Evolutionary conservation across 92 coral and sea anemone species (phyloP).

Genomic region (Umimayanthus chanpuru): DNA sequence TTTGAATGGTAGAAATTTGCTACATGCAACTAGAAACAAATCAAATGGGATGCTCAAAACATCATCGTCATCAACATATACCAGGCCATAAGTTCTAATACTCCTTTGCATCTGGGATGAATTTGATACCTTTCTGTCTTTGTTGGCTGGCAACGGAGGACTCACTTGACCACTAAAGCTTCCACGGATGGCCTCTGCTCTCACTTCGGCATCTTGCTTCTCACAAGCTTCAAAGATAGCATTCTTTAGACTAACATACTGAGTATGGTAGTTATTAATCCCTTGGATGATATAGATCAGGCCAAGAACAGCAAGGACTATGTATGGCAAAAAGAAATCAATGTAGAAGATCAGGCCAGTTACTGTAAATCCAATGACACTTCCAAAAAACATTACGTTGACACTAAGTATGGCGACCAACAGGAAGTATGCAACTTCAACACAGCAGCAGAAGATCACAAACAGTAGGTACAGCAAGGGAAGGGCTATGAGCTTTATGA

Average conservation of each 20-base stretch:
- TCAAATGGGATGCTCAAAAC: slow-evolving; percentile 77
- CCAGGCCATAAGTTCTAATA: slow-evolving; percentile 55
- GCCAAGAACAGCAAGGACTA: slow-evolving; percentile 60
- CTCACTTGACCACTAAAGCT: slow-evolving; percentile 62
- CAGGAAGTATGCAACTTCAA: slow-evolving; percentile 81
- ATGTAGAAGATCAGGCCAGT: slow-evolving; percentile 85
- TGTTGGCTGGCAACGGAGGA: slow-evolving; percentile 35
- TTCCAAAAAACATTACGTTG: slow-evolving; percentile 82
- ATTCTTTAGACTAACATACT: slow-evolving; percentile 70
- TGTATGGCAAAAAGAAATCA: slow-evolving; percentile 79
- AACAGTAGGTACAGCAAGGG: slow-evolving; percentile 82
- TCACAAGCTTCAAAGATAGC: slow-evolving; percentile 91
- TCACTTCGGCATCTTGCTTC: slow-evolving; percentile 68
- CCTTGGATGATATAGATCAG: slow-evolving; percentile 65
- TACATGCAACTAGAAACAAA: slow-evolving; percentile 66
- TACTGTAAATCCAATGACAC: slow-evolving; percentile 80
- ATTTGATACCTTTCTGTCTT: slow-evolving; percentile 47
- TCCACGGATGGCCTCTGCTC: slow-evolving; percentile 75
- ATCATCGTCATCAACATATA: slow-evolving; percentile 66
- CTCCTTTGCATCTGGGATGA: slow-evolving; percentile 57
- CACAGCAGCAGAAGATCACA: slow-evolving; percentile 80
- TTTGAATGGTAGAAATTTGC: slow-evolving; percentile 72
- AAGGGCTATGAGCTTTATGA: slow-evolving; percentile 66
- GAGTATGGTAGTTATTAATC: slow-evolving; percentile 64
- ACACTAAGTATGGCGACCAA: slow-evolving; percentile 69